These are phyloP conservation scores for Gobio gobio DNA, from an alignment of 2,113 vertebrate species.

Conservation along the genomic window DNA sequence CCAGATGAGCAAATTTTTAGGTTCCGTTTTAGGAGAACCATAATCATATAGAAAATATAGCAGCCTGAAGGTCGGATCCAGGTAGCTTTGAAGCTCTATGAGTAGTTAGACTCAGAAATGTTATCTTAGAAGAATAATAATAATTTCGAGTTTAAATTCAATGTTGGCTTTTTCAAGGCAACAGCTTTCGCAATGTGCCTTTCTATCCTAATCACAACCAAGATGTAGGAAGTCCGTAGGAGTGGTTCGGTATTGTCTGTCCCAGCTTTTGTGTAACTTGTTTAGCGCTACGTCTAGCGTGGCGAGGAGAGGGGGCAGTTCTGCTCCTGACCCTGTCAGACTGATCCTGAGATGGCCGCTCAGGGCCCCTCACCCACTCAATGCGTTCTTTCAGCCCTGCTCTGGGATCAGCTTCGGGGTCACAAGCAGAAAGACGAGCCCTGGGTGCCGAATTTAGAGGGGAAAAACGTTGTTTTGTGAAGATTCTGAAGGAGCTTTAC, in stretches of 20 bases:
- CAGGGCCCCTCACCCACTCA: constrained; percentile 73
- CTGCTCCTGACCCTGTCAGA: constrained; percentile 61
- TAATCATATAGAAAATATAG: background rate
- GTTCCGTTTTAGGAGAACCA: no score
- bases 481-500: constrained; percentile 64
- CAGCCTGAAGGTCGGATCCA: background rate
- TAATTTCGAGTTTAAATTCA: background rate
- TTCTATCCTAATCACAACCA: background rate
- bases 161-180: background rate
- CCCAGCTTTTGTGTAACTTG: constrained; percentile 70
- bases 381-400: constrained; percentile 76
- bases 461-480: constrained; percentile 77
- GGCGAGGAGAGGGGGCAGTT: constrained; percentile 55
- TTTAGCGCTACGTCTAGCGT: constrained; percentile 68
- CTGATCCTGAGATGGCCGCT: constrained; percentile 73
- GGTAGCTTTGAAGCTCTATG: background rate
- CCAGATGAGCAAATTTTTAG: no score
- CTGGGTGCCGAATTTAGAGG: constrained; percentile 66
- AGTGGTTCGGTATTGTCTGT: constrained; percentile 63
- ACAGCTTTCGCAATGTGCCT: background rate
- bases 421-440: constrained; percentile 71
- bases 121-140: background rate
- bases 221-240: constrained; percentile 47
- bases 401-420: constrained; percentile 69
- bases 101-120: background rate